phyloP scores from a whole-genome alignment of 2,797 vertebrate genomes.

The Alfaro cultratus region DNA sequence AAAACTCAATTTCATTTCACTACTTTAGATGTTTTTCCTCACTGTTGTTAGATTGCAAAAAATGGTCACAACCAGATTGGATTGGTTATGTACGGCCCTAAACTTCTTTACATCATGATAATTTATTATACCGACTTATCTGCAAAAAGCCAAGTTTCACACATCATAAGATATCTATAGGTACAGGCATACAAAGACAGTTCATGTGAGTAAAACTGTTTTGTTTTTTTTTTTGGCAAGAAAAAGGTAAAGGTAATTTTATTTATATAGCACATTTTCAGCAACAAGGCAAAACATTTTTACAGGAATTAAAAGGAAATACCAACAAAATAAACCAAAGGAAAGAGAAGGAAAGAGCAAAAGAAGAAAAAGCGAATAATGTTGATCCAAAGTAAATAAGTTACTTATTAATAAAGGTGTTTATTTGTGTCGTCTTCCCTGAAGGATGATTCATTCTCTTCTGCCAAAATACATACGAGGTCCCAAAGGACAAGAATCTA shows the following conservation, averaged over 20 bases:
- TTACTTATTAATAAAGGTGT: neutral
- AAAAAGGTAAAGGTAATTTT: neutral
- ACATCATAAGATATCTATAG: neutral
- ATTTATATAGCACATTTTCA: too few species aligned
- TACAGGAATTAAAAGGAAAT: too few species aligned
- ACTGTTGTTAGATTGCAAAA: neutral
- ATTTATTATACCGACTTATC: neutral
- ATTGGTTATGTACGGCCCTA: neutral
- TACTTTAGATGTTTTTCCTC: neutral
- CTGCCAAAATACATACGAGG: conserved; percentile 76
- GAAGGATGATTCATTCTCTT: conserved; percentile 74
- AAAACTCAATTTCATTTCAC: neutral
- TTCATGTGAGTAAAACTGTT: neutral
- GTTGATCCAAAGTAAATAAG: too few species aligned
- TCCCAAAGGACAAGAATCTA: conserved; percentile 72
- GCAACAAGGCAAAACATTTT: too few species aligned
- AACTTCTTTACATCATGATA: neutral
- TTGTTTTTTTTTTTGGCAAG: neutral
- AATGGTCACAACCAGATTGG: neutral
- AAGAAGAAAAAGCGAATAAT: too few species aligned
- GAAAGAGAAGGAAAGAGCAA: too few species aligned
- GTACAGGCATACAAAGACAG: neutral
- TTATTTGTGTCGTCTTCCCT: conserved; percentile 22
- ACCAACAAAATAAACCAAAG: too few species aligned
- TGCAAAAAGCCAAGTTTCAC: neutral